These are phyloP conservation scores for Abrostola triplasia DNA, from an alignment of 2,888 invertebrate species.

Conservation along the genomic window DNA sequence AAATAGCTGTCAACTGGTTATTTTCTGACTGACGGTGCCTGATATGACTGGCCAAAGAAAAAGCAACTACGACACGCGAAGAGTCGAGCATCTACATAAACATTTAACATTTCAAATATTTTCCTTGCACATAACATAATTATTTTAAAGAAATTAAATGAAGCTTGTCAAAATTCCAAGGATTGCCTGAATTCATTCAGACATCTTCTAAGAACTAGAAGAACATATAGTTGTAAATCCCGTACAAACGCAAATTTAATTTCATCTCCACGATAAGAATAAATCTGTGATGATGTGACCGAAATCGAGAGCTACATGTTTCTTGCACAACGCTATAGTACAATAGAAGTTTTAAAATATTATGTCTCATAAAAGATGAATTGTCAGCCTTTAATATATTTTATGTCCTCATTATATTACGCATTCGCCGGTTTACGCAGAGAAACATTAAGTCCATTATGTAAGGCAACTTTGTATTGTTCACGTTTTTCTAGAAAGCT, in stretches of 20 bases:
- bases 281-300: too few species aligned
- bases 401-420: conserved; percentile 23
- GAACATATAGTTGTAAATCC: too few species aligned
- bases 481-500: conserved; percentile 30
- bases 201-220: too few species aligned
- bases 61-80: background rate
- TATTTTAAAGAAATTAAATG: too few species aligned
- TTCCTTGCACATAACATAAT: too few species aligned
- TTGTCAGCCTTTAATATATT: background rate
- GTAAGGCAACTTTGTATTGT: conserved; percentile 24
- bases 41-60: background rate
- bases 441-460: conserved; percentile 25
- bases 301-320: too few species aligned
- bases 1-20: background rate
- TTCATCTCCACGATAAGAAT: too few species aligned
- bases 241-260: too few species aligned
- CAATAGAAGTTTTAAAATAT: background rate
- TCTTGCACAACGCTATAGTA: too few species aligned
- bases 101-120: too few species aligned
- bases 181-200: too few species aligned
- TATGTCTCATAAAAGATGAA: background rate
- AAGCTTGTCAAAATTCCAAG: too few species aligned
- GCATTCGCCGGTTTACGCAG: conserved; percentile 5
- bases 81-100: background rate
- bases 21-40: background rate